These are phyloP conservation scores for Gerris lacustris DNA, from an alignment of 2,888 invertebrate genomes.

Conservation along the genomic window DNA sequence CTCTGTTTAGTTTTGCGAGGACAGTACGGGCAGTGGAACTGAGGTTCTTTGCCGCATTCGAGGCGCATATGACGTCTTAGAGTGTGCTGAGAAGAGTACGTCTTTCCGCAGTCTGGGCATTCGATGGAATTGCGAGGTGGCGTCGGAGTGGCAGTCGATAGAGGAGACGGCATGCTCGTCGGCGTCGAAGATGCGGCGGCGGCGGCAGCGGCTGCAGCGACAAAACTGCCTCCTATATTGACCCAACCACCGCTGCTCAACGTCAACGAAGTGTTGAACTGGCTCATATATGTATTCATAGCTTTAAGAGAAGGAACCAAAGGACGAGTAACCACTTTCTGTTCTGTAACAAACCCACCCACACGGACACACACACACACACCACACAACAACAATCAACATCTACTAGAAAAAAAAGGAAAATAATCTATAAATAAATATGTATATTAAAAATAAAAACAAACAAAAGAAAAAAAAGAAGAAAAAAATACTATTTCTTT, in stretches of 20 bases:
- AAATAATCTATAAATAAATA: slow-evolving; percentile 1
- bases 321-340: slow-evolving; percentile 16
- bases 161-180: slow-evolving; percentile 13
- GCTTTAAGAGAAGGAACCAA: slow-evolving; percentile 17
- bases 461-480: slow-evolving; percentile 4
- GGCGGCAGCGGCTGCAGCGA: background rate
- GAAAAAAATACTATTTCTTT: background rate
- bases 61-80: slow-evolving; percentile 46
- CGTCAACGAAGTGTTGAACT: slow-evolving; percentile 18
- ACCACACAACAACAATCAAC: background rate
- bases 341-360: background rate
- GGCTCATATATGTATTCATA: slow-evolving; percentile 16
- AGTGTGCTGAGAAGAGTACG: slow-evolving; percentile 49
- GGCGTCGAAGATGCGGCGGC: background rate
- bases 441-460: background rate
- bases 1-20: slow-evolving; percentile 32
- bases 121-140: slow-evolving; percentile 9
- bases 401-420: slow-evolving; percentile 5
- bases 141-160: slow-evolving; percentile 17
- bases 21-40: slow-evolving; percentile 43
- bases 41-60: slow-evolving; percentile 37
- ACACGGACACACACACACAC: background rate
- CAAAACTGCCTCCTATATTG: background rate
- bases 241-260: slow-evolving; percentile 7
- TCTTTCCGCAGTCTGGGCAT: slow-evolving; percentile 46